These are phyloP conservation scores for Heliconius congener DNA, from an alignment of 1,140 invertebrate species.

Conservation along the genomic window DNA sequence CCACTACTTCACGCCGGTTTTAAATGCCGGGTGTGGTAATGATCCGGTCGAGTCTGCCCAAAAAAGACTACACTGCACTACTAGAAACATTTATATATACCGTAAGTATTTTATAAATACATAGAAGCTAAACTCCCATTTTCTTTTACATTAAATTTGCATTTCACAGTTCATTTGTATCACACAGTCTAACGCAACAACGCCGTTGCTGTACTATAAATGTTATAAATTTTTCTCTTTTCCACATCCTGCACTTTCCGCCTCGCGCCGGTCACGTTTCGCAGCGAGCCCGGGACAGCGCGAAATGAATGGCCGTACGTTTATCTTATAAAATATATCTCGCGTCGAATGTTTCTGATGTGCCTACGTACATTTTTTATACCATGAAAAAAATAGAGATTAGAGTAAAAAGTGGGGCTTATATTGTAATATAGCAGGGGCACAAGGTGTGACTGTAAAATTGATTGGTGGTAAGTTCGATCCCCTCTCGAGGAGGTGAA, in stretches of 20 bases:
- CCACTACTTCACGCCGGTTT: too few relatives aligned
- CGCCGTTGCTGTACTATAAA: background rate
- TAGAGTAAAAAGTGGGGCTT: too few relatives aligned
- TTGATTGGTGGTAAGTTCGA: too few relatives aligned
- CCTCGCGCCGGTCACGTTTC: constrained; percentile 26
- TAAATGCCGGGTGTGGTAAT: too few relatives aligned
- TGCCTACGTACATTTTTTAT: background rate
- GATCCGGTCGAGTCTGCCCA: too few relatives aligned
- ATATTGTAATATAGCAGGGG: too few relatives aligned
- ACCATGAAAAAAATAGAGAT: background rate
- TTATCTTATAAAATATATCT: constrained; percentile 26
- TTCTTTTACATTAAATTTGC: background rate
- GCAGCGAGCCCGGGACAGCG: constrained; percentile 21
- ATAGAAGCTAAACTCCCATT: background rate
- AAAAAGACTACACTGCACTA: too few relatives aligned
- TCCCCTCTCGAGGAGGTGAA: too few relatives aligned
- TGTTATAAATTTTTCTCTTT: constrained; percentile 31
- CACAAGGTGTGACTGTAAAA: too few relatives aligned
- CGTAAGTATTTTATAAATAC: background rate
- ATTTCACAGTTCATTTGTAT: background rate
- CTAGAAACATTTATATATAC: background rate
- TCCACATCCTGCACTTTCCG: constrained; percentile 21
- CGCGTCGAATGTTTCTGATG: constrained; percentile 7
- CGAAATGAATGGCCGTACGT: constrained; percentile 22
- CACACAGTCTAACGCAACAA: background rate